Conservation (phyloP, 2,888 invertebrate species). For the Drepanosiphum platanoidis region DNA sequence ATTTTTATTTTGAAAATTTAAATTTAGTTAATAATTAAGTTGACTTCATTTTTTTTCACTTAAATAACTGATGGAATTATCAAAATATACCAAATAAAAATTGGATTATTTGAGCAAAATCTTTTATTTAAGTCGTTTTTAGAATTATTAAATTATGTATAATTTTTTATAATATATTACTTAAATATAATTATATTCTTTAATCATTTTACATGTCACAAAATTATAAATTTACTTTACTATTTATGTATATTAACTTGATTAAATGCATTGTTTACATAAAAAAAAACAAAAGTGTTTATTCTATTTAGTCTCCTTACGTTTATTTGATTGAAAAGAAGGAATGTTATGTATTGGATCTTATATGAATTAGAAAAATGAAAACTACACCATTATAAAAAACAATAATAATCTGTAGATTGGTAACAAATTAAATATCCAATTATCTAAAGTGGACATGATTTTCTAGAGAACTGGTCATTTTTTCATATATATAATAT, state of each 20-base stretch:
- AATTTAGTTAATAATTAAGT: neutral
- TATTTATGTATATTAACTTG: neutral
- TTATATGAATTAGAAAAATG: too few species aligned
- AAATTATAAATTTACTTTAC: neutral
- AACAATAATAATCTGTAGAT: too few species aligned
- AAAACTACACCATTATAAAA: too few species aligned
- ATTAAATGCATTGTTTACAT: constrained; percentile 21
- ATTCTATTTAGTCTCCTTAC: too few species aligned
- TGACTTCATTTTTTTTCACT: neutral
- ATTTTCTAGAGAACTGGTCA: too few species aligned
- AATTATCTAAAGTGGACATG: too few species aligned
- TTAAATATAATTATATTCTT: neutral
- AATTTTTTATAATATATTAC: neutral
- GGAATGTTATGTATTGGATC: too few species aligned
- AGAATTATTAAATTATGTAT: constrained; percentile 20
- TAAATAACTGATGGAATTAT: neutral
- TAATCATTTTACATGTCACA: neutral
- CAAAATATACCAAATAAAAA: neutral
- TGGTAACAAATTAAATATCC: too few species aligned
- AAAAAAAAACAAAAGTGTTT: neutral
- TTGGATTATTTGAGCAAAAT: too few species aligned
- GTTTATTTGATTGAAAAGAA: too few species aligned
- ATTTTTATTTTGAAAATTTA: constrained; percentile 12
- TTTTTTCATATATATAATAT: too few species aligned
- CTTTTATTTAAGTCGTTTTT: neutral